These are phyloP conservation scores for Danio kyathit DNA, from an alignment of 2,797 vertebrate genomes.

Conservation along the genomic window DNA sequence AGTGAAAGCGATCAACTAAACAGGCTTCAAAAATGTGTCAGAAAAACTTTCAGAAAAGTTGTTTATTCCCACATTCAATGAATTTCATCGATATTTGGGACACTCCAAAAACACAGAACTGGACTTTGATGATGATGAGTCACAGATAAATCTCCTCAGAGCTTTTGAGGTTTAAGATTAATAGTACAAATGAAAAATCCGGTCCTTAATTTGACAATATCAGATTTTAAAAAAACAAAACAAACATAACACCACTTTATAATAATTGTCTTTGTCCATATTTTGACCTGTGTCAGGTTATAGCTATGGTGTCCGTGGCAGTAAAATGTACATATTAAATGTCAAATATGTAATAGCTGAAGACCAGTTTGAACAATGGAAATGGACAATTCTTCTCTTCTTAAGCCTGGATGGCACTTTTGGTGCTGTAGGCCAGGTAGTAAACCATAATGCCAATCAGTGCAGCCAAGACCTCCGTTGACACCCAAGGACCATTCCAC, in stretches of 20 bases:
- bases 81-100: conserved; percentile 60
- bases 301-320: neutral
- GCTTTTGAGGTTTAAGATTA: neutral
- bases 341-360: neutral
- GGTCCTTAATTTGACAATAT: neutral
- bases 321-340: neutral
- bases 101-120: conserved; percentile 40
- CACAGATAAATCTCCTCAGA: neutral
- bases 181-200: neutral
- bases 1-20: neutral
- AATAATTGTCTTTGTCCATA: neutral
- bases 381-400: neutral
- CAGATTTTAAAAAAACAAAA: neutral
- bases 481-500: conserved; percentile 92
- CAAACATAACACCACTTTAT: conserved; percentile 1
- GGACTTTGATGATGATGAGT: conserved; percentile 24
- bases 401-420: conserved; percentile 88
- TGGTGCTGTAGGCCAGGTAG: conserved; percentile 89
- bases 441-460: conserved; percentile 86
- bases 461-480: conserved; percentile 90
- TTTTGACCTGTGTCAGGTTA: neutral
- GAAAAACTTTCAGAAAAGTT: conserved; percentile 17
- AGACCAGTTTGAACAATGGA: conserved; percentile 2
- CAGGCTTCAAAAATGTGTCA: neutral
- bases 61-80: conserved; percentile 60